These are phyloP conservation scores for Elymnias hypermnestra DNA, from an alignment of 1,140 invertebrate genomes.

Conservation along the genomic window DNA sequence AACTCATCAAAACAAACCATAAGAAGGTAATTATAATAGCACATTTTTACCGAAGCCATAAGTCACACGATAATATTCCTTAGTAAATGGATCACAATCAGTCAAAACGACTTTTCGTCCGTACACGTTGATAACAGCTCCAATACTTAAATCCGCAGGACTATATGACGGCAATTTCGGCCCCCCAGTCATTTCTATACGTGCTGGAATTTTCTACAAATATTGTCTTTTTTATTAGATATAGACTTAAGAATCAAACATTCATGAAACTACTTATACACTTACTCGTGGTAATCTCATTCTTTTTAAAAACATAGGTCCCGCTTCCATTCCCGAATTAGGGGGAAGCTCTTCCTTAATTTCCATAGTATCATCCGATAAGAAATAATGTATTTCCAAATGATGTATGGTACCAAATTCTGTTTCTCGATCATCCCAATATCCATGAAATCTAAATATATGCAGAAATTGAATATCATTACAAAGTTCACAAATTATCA, in stretches of 20 bases:
- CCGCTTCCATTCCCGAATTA: slow-evolving; percentile 83
- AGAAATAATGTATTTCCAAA: slow-evolving; percentile 87
- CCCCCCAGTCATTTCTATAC: slow-evolving; percentile 59
- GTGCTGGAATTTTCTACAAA: slow-evolving; percentile 58
- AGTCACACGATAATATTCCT: slow-evolving; percentile 87
- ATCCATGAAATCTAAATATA: slow-evolving; percentile 86
- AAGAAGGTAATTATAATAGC: no score
- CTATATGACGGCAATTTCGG: slow-evolving; percentile 43
- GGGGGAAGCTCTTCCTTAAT: slow-evolving; percentile 85
- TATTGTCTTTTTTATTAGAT: neutral
- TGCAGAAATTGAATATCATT: no score
- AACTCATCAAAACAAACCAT: no score
- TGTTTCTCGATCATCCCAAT: slow-evolving; percentile 91
- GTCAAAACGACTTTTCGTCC: slow-evolving; percentile 88
- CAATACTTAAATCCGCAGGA: slow-evolving; percentile 85
- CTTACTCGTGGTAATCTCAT: slow-evolving; percentile 87
- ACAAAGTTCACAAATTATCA: no score
- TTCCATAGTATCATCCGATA: slow-evolving; percentile 93
- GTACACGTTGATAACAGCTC: slow-evolving; percentile 86
- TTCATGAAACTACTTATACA: no score
- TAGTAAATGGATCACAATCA: slow-evolving; percentile 92
- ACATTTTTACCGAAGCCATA: slow-evolving; percentile 72
- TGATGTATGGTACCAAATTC: slow-evolving; percentile 85
- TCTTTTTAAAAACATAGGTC: slow-evolving; percentile 83
- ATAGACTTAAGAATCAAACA: no score